Conservation (phyloP, 1,140 invertebrate species). For the Drosophila busckii region DNA sequence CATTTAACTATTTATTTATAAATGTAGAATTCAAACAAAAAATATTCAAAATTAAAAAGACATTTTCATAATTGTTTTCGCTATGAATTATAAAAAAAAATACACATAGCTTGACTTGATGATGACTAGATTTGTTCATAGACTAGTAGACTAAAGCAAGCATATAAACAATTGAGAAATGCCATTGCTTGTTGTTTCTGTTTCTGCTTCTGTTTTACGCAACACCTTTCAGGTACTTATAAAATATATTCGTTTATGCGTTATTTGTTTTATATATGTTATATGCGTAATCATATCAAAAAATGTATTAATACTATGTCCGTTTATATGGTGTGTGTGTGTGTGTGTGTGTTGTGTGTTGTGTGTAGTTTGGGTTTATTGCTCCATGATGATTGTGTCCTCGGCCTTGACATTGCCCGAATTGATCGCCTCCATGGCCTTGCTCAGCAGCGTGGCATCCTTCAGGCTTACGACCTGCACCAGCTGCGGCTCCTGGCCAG, state of each 20-base stretch:
- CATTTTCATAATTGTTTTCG: not conserved
- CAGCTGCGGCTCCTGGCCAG: constrained; percentile 86
- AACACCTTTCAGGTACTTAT: constrained; percentile 49
- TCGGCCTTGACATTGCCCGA: constrained; percentile 79
- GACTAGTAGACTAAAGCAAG: constrained; percentile 16
- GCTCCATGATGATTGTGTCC: constrained; percentile 78
- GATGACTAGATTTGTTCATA: constrained; percentile 23
- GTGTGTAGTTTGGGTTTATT: constrained; percentile 41
- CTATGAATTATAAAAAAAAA: constrained; percentile 10
- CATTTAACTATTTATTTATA: too few species aligned
- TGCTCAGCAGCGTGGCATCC: constrained; percentile 88
- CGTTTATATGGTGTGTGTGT: constrained; percentile 4
- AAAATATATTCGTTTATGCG: constrained; percentile 39
- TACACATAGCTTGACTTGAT: constrained; percentile 7
- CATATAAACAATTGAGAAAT: constrained; percentile 22
- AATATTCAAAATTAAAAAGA: constrained; percentile 17
- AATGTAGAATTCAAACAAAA: constrained; percentile 4
- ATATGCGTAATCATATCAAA: constrained; percentile 20
- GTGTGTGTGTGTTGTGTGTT: constrained; percentile 2
- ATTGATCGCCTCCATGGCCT: constrained; percentile 85
- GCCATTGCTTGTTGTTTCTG: constrained; percentile 9
- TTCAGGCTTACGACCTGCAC: constrained; percentile 90
- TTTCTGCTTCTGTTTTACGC: constrained; percentile 22
- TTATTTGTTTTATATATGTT: too few species aligned
- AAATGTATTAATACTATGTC: constrained; percentile 23